Evolutionary conservation across 1,140 invertebrate species (phyloP).

Genomic region (Copidosoma floridanum): DNA sequence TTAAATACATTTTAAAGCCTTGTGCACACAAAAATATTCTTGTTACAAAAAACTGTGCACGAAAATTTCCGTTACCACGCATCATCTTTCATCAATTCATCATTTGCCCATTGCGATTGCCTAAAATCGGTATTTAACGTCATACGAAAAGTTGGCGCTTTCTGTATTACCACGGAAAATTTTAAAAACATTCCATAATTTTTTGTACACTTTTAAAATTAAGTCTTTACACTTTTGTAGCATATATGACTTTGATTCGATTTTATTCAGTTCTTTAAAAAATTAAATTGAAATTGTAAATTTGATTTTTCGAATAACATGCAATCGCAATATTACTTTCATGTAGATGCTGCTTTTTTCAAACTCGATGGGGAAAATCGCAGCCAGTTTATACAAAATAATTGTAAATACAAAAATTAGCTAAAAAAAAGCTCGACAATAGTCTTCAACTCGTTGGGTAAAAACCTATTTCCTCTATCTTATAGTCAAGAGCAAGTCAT

Average conservation of each 20-base stretch:
- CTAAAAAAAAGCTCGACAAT: no score
- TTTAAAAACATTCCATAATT: conserved; percentile 13
- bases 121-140: conserved; percentile 52
- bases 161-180: conserved; percentile 13
- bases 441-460: no score
- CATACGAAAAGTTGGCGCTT: conserved; percentile 34
- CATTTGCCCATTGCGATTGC: conserved; percentile 41
- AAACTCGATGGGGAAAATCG: no score
- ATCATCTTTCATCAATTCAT: neutral
- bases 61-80: neutral
- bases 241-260: neutral
- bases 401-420: no score
- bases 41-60: conserved; percentile 2
- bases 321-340: no score
- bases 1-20: conserved; percentile 13
- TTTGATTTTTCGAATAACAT: no score
- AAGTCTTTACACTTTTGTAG: neutral
- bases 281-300: no score
- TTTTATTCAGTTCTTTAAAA: no score
- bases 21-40: no score
- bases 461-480: neutral
- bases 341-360: no score
- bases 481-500: conserved; percentile 1
- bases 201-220: conserved; percentile 18
- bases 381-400: no score